A percentile compares a stretch with the other conserved stretches of the same genome.
Conservation (phyloP, 2,113 vertebrate genomes). For the Sula dactylatra region DNA sequence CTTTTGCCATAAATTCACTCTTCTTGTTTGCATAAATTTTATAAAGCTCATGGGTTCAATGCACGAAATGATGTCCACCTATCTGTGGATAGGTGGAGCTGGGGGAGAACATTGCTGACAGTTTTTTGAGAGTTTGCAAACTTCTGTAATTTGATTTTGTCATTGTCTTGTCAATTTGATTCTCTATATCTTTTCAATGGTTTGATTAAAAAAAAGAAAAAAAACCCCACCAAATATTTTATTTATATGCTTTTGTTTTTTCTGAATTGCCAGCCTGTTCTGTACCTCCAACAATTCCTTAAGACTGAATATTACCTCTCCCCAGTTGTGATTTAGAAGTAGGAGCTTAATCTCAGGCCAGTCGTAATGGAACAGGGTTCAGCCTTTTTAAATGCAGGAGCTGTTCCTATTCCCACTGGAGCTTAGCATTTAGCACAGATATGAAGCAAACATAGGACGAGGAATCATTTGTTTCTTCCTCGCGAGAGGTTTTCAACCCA, state of each 20-base stretch:
- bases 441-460: background rate
- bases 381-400: background rate
- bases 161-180: background rate
- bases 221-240: background rate
- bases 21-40: background rate
- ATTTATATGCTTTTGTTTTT: background rate
- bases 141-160: background rate
- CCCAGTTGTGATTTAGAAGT: background rate
- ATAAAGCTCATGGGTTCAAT: background rate
- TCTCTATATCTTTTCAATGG: background rate
- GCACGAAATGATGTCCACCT: background rate
- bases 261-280: background rate
- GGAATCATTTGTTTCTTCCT: background rate
- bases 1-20: background rate
- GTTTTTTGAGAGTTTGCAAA: background rate
- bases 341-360: background rate
- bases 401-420: background rate
- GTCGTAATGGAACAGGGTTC: fast-evolving
- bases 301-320: background rate
- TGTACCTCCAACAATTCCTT: background rate
- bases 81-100: background rate
- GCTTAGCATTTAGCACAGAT: background rate
- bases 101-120: background rate
- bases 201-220: background rate
- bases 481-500: background rate